phyloP scores from a whole-genome alignment of 2,797 vertebrate species.

The Gymnocypris eckloni region DNA sequence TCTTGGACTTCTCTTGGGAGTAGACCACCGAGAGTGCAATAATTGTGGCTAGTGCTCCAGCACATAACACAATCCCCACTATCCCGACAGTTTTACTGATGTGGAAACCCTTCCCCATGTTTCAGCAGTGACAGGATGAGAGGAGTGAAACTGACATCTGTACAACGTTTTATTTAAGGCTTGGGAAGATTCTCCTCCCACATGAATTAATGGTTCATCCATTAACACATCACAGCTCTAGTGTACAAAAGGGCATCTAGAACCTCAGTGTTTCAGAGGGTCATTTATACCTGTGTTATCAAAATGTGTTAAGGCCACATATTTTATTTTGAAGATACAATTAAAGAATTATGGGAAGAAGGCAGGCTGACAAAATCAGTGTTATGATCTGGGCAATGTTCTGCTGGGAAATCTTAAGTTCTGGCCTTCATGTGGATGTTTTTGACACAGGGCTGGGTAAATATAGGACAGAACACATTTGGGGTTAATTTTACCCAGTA shows the following conservation, averaged over 20 bases:
- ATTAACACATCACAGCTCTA: conserved; percentile 64
- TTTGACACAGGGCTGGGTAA: too few relatives aligned
- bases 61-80: conserved; percentile 72
- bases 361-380: too few relatives aligned
- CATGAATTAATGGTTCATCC: conserved; percentile 68
- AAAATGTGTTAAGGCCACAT: neutral
- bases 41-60: conserved; percentile 81
- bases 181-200: conserved; percentile 55
- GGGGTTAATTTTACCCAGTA: too few relatives aligned
- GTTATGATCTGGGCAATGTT: too few relatives aligned
- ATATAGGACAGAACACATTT: too few relatives aligned
- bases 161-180: conserved; percentile 54
- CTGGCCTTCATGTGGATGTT: too few relatives aligned
- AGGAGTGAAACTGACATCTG: conserved; percentile 46
- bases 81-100: conserved; percentile 84
- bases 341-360: neutral
- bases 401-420: too few relatives aligned
- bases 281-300: neutral
- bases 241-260: conserved; percentile 21
- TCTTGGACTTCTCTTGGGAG: conserved; percentile 80
- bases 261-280: neutral
- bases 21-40: conserved; percentile 88
- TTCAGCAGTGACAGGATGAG: conserved; percentile 51
- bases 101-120: conserved; percentile 90
- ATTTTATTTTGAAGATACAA: neutral